Conservation (phyloP, 2,113 vertebrate genomes). For the Myotis brandtii region DNA sequence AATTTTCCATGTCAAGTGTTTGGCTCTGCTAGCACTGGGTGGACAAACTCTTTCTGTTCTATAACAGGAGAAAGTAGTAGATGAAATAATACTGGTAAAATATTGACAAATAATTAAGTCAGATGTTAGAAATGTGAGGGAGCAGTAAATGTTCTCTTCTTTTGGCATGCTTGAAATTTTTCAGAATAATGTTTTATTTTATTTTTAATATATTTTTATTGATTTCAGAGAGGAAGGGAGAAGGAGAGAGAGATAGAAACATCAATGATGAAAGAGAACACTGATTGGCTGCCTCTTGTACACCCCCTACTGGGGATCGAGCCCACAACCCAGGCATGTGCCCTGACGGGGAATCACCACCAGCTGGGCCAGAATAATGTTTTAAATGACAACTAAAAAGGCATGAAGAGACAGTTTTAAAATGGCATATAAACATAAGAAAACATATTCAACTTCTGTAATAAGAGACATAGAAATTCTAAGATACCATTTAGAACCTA, state of each 20-base stretch:
- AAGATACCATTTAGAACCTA: neutral
- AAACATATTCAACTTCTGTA: neutral
- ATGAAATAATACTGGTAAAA: constrained; percentile 27
- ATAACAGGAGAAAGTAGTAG: neutral
- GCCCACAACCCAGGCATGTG: too few relatives aligned
- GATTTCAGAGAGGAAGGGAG: too few relatives aligned
- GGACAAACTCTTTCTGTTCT: neutral
- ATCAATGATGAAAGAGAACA: too few relatives aligned
- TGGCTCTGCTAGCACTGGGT: neutral
- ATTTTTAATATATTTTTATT: too few relatives aligned
- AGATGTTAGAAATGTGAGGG: neutral
- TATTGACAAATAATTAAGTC: neutral
- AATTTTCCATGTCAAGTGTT: neutral
- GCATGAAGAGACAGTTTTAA: neutral
- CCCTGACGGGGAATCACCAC: too few relatives aligned
- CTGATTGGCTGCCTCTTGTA: too few relatives aligned
- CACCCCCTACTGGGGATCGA: too few relatives aligned
- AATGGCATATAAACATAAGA: neutral
- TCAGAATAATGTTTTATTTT: neutral
- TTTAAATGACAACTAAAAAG: constrained; percentile 33
- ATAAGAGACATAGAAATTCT: neutral
- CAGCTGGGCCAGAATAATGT: neutral
- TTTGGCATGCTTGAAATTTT: neutral
- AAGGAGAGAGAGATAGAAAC: too few relatives aligned
- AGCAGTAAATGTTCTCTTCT: neutral